Evolutionary conservation across 2,113 vertebrate species (phyloP), one percentile per base, ranked within the genome.

Genomic region (Empidonax traillii): DNA sequence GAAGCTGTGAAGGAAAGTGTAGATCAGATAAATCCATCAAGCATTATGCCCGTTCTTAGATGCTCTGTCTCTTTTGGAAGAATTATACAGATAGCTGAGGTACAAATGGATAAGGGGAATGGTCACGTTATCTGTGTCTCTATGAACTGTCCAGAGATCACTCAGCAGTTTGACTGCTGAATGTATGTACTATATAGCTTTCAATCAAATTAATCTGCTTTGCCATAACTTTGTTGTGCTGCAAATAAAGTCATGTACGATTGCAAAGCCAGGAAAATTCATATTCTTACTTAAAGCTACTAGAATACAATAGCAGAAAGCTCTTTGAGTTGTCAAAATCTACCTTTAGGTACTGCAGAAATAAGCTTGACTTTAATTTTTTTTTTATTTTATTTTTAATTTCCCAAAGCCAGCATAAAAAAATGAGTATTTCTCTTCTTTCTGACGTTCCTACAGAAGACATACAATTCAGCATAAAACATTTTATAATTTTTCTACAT

Each of bases 181-280:
- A 55, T 24, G 17, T 22, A 18, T 2, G 0, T 28, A 21, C 24
- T 44, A 0, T 46, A 24, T 31, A 71, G 6, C 5, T 62, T 61
- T 20, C 22, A 74, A 31, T 17, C 19, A 61, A 59, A 56, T 61
- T 62, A 27, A 21, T 72, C 8, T 89, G 10, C 22, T 47, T 71
- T 71, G 8, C 15, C 63, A 24, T 80, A 37, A 44, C 11, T 62
- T 66, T 85, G 11, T 61, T 93, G 80, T 47, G 6, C 72, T 89
- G 65, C n/a, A 89, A 63, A 62, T 58, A 69, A 62, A 59, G 19
- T 77, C 30, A 35, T 6, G 53, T 27, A 44, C 5, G 44, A 63
- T 80, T 77, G 44, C 19, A 92, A 86, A 92, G 19, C n/a, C 51
- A 67, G 25, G 21, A 67, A 52, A 94, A 84, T 71, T 71, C 21